Percentiles rank a stretch among this genome's conserved stretches.
These are phyloP conservation scores for Epinotia brunnichana DNA, from an alignment of 2,888 invertebrate species.

Conservation along the genomic window DNA sequence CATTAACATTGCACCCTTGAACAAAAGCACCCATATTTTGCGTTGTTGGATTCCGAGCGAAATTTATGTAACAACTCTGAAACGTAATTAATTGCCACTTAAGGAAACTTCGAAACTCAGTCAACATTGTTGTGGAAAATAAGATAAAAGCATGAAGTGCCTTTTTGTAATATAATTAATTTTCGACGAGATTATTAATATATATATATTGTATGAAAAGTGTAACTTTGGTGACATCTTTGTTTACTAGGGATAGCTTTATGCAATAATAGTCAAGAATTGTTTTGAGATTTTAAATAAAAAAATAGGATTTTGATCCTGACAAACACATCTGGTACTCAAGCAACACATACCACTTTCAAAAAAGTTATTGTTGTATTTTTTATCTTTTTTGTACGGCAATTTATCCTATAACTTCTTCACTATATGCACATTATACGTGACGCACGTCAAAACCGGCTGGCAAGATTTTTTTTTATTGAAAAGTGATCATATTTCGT, in stretches of 20 bases:
- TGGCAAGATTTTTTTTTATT: no score
- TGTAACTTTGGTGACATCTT: slow-evolving; percentile 44
- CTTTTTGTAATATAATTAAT: slow-evolving; percentile 47
- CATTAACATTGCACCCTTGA: slow-evolving; percentile 42
- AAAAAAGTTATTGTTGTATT: no score
- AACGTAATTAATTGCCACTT: slow-evolving; percentile 62
- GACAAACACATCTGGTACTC: no score
- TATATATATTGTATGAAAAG: slow-evolving; percentile 42
- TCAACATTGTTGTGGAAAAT: slow-evolving; percentile 50
- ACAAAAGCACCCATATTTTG: slow-evolving; percentile 44
- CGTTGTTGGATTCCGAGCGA: slow-evolving; percentile 45
- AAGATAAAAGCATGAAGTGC: slow-evolving; percentile 46
- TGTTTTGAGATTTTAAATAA: neutral
- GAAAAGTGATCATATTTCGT: no score
- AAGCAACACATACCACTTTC: no score
- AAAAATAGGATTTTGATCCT: no score
- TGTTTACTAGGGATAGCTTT: slow-evolving; percentile 23
- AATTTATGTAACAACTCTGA: slow-evolving; percentile 54
- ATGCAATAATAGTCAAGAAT: slow-evolving; percentile 23
- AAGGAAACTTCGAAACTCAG: slow-evolving; percentile 55
- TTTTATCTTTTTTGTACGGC: no score
- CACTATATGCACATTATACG: no score
- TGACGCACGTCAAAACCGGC: no score
- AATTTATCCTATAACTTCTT: no score
- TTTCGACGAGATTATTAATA: slow-evolving; percentile 48